Base-by-base conservation (phyloP, 2,113 vertebrate species). In the Hystrix cristata region DNA sequence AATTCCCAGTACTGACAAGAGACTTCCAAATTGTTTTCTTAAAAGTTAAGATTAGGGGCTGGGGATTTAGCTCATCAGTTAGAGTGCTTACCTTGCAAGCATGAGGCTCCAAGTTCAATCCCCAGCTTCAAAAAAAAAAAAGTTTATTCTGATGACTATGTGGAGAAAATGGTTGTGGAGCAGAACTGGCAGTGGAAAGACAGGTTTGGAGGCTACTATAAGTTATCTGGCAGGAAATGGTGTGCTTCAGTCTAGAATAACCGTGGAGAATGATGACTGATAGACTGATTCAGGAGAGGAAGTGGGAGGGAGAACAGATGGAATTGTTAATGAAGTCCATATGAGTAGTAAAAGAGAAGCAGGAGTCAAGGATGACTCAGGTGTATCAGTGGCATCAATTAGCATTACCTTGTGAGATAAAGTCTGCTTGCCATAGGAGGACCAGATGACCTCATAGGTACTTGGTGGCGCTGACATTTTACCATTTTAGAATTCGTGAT, bases 21-120 rank as follows among this genome's bases (percentile, higher is more conserved):
- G 89, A 62, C 65, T 97, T n/a, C 65, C 57, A 95, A 80, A 85
- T 89, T 72, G n/a, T 74, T 84, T 74, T 95, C 38, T 65, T 94
- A 27, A 86, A 86, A 74, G 72, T 92, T 94, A 88, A 88, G 48
- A 80, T 95, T 62, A 38, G 38, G 38, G 38, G 38, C 38, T 38
- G 38, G 38, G 38, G 38, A 38, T 38, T 38, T 38, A 38, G 38
- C 38, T 38, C 38, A 38, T 38, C 38, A 2, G 38, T 38, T 38
- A 38, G 38, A 38, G 38, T 38, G 38, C 38, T 38, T 38, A 38
- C 38, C 38, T 38, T 38, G 38, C 38, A 38, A n/a, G n/a, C n/a
- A n/a, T n/a, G n/a, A n/a, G n/a, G n/a, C n/a, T n/a, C n/a, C n/a
- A n/a, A n/a, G n/a, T n/a, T n/a, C 38, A 38, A 38, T 2, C 38